Conservation (phyloP, 2,888 invertebrate species). For the Carabus problematicus region DNA sequence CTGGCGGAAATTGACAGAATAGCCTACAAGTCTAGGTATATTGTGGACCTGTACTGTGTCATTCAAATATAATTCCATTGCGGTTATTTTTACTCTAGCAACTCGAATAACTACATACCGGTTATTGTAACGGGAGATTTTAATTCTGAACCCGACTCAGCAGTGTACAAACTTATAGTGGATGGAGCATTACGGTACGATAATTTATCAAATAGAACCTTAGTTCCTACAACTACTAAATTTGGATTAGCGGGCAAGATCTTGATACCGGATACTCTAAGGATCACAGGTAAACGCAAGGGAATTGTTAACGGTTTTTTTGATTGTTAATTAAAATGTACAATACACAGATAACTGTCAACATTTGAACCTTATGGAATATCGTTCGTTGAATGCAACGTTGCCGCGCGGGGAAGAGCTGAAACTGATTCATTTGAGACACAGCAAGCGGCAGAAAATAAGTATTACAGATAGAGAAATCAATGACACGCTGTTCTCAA, state of each 20-base stretch:
- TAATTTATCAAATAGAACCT: conserved; percentile 53
- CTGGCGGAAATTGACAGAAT: conserved; percentile 85
- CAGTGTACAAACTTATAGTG: conserved; percentile 73
- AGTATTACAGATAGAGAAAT: conserved; percentile 45
- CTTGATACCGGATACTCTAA: conserved; percentile 54
- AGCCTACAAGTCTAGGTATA: conserved; percentile 61
- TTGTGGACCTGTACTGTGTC: neutral
- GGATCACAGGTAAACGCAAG: conserved; percentile 60
- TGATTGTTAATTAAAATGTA: conserved; percentile 4
- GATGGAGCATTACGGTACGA: conserved; percentile 66
- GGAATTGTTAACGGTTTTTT: conserved; percentile 14
- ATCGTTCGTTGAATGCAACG: conserved; percentile 46
- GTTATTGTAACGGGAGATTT: conserved; percentile 93
- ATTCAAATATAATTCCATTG: conserved; percentile 32
- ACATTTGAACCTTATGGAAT: conserved; percentile 51
- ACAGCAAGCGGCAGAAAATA: conserved; percentile 46
- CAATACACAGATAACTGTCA: conserved; percentile 54
- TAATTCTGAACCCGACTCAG: conserved; percentile 80
- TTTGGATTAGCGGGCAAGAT: conserved; percentile 46
- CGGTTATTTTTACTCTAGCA: conserved; percentile 34
- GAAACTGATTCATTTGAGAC: conserved; percentile 53
- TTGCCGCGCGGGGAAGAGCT: conserved; percentile 49
- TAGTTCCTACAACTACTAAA: conserved; percentile 42
- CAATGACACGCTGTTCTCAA: conserved; percentile 62
- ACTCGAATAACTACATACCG: conserved; percentile 67